Base-by-base conservation (phyloP, 1,140 invertebrate species). In the Limonius californicus region DNA sequence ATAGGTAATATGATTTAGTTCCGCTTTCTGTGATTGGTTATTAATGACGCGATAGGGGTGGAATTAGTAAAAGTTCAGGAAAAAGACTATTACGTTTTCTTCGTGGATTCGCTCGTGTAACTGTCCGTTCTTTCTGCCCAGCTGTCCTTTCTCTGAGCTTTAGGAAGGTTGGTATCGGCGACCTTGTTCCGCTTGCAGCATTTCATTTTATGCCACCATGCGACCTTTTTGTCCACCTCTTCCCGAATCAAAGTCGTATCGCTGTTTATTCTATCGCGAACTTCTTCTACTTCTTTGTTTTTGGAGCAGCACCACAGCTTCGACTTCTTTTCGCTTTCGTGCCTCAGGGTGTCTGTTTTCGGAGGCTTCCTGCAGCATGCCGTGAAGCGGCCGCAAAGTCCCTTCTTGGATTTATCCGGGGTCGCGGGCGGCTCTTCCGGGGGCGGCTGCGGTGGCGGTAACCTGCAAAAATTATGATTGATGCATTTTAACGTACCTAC, bases 61-160 rank as follows among this genome's bases (percentile, higher is more conserved):
- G n/a, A n/a, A n/a, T n/a, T n/a, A n/a, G n/a, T n/a, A n/a, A n/a
- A n/a, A n/a, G n/a, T n/a, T n/a, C n/a, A n/a, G n/a, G n/a, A n/a
- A n/a, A n/a, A n/a, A n/a, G n/a, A n/a, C n/a, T n/a, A n/a, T n/a
- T n/a, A n/a, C n/a, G n/a, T n/a, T n/a, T n/a, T n/a, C n/a, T n/a
- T n/a, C n/a, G n/a, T n/a, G n/a, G n/a, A n/a, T n/a, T n/a, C n/a
- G n/a, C n/a, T n/a, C n/a, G n/a, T n/a, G n/a, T n/a, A n/a, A n/a
- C n/a, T n/a, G n/a, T 45, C 42, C 42, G 7, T 76, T 66, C 54
- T 72, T 16, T 78, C 75, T 3, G 71, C 72, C 78, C 78, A 81
- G 54, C 66, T 74, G 11, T 71, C 63, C 57, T 72, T 75, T 18
- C 68, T 63, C 23, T 9, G 23, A 4, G 3, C 9, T 27, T 27